Base-by-base conservation (phyloP, 2,888 invertebrate genomes). In the Nomada goodeniana region DNA sequence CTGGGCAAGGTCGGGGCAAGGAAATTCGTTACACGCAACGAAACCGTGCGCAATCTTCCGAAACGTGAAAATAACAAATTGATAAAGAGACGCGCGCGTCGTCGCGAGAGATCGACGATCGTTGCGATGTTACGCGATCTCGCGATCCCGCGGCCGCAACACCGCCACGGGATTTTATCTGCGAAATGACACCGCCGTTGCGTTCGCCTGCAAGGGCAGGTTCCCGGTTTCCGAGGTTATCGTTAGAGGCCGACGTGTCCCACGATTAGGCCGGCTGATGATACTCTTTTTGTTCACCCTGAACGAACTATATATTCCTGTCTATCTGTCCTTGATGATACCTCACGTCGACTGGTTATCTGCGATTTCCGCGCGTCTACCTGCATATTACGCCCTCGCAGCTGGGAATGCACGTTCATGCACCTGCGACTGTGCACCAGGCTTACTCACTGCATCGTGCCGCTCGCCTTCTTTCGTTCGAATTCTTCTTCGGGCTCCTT, bases 351-450 rank as follows among this genome's bases (percentile, higher is more conserved):
- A 60, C 74, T 71, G 80, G 78, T 88, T 88, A 87, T 88, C 89
- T 79, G 69, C 85, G 80, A 81, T 80, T 83, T 80, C 76, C 79
- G 80, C 60, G 64, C 71, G 29, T 69, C 47, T 83, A 83, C 82
- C 77, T 88, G 79, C 81, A 86, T 79, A 83, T 85, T 87, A 88
- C 82, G 84, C 88, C 82, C 78, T 82, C 84, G 64, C 80, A 83
- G 71, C 76, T 72, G 80, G 75, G 77, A 82, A 81, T 84, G 70
- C 73, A 78, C 53, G 77, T 63, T 55, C 61, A 74, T 84, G 80
- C 82, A 87, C 85, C 87, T 87, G 86, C 74, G 72, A 77, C 47
- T 50, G 65, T 71, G 65, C 75, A 36, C 72, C n/a, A n/a, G 15
- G 77, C 80, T 88, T 79, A 77, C 82, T 86, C 88, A 77, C 72